phyloP scores from a whole-genome alignment of 2,113 vertebrate species.

The Limnothrissa miodon region DNA sequence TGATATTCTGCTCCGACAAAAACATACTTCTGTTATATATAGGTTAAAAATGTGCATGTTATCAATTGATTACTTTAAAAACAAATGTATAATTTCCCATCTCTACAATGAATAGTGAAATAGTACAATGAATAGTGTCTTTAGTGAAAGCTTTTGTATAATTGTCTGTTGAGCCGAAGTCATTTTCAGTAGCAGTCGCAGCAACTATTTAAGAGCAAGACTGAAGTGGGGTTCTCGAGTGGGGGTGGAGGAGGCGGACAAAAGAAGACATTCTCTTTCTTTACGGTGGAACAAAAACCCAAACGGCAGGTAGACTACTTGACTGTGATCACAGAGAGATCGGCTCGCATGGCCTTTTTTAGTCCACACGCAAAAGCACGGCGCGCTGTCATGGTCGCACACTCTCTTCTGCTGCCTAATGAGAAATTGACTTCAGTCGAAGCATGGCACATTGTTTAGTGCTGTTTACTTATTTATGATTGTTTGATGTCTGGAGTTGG shows the following conservation, averaged over 20 bases:
- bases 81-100: not conserved
- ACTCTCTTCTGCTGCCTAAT: conserved; percentile 72
- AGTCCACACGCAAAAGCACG: conserved; percentile 19
- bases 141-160: not conserved
- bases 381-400: not conserved
- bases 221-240: not conserved
- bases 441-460: conserved; percentile 79
- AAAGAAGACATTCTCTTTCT: not conserved
- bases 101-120: not conserved
- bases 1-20: not conserved
- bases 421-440: conserved; percentile 77
- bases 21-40: not conserved
- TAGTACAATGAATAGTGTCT: too few species aligned
- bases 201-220: not conserved
- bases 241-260: too few species aligned
- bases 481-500: conserved; percentile 86
- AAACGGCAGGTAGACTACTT: not conserved
- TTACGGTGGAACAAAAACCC: not conserved
- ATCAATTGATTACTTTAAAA: too few species aligned
- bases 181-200: not conserved
- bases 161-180: not conserved
- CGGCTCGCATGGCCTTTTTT: conserved; percentile 18
- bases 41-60: not conserved
- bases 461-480: conserved; percentile 87
- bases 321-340: not conserved